Base-by-base conservation (phyloP, 1,140 invertebrate genomes). In the Gyrodactylus salaris region DNA sequence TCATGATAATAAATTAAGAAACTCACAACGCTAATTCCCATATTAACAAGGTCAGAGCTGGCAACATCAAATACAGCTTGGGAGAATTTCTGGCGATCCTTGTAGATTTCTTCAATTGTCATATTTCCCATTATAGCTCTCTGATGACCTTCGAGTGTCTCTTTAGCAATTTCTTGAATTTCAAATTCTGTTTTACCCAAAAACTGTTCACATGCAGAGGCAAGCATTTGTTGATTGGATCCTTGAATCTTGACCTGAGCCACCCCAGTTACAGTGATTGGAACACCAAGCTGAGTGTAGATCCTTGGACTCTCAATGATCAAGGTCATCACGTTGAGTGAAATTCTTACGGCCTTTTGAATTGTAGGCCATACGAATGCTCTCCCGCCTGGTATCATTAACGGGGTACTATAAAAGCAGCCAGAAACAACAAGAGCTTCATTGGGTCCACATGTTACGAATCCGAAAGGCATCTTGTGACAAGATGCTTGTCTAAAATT, bases 71-170 rank as follows among this genome's bases (percentile, higher is more conserved):
- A 82, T 20, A 82, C 81, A 74, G 93, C 89, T 80, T 93, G 93
- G 76, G 90, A 93, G 81, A 97, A 97, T 82, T 96, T 96, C 83
- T 97, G 95, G 70, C 93, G 85, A 79, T 96, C 92, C 81, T 95
- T 95, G 81, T 96, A 97, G 78, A 97, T 96, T 83, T 96, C 92
- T 84, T 95, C 91, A 19, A 97, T 91, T 27, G 91, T 94, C 91
- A 96, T 96, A 75, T 89, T 91, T 7, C 92, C 92, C 91, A 97
- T 97, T 74, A 96, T 96, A 75, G 91, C 91, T 76, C 92, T 83
- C 82, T 97, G 92, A 81, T 97, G 92, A 75, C 92, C 92, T 82
- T 97, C 92, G 23, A 97, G 82, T 68, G 92, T 97, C 54, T 94
- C 91, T 70, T 93, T 83, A 25, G 91, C 91, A 79, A 96, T 90